Base-by-base conservation (phyloP, 1,140 invertebrate genomes). In the Zelostemma sp. region DNA sequence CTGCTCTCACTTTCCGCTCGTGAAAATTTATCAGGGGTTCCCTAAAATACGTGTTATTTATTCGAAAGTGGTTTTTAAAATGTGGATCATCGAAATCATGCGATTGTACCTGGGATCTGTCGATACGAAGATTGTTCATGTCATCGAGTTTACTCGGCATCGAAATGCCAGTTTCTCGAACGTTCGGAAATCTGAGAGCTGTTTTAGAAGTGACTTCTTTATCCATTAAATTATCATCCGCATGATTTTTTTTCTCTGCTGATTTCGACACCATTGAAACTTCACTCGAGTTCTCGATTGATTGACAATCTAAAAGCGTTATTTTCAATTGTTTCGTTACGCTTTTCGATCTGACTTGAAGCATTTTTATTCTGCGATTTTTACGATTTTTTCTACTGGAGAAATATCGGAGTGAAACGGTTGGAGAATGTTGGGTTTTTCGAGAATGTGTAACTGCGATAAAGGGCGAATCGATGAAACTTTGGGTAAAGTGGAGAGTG, bases 1-100 rank as follows among this genome's bases (percentile, higher is more conserved):
- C 72, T 79, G 58, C 80, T 84, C 15, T 84, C 83, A 58, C 84
- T 86, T 33, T 79, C 83, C 12, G 70, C 62, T 51, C 81, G 74
- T 9, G 43, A 49, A 46, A 81, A 82, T 71, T 84, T 85, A 3
- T 78, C 48, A 14, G 66, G 21, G 35, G 15, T 40, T 0, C 62
- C 49, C 60, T 67, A 17, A 56, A 63, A 56, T 33, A 14, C 16
- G 19, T 19, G 1, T 53, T 53, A 53, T 19, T 40, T 19, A 40
- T 38, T 18, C n/a, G n/a, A n/a, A n/a, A n/a, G n/a, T n/a, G n/a
- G n/a, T n/a, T n/a, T n/a, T n/a, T n/a, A n/a, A n/a, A n/a, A n/a
- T n/a, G n/a, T n/a, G n/a, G 25, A 28, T 28, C 25, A 28, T 28
- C 25, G 8, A 28, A 28, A 28, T 28, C 8, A 28, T 28, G 3